phyloP scores from a whole-genome alignment of 2,888 invertebrate species.

The Apamea epomidion region DNA sequence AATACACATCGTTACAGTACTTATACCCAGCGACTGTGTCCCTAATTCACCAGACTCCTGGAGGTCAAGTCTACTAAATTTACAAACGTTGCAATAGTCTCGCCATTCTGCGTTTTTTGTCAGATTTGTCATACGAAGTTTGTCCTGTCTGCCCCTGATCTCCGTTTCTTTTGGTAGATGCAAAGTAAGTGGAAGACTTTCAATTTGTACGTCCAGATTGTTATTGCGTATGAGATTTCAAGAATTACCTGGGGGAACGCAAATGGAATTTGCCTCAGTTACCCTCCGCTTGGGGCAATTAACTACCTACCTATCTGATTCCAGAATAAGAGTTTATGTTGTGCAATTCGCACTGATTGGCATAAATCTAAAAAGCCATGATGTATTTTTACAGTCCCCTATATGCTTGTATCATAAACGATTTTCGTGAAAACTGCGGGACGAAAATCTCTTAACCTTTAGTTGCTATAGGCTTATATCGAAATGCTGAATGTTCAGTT shows the following conservation, averaged over 20 bases:
- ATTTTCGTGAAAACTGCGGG: not conserved
- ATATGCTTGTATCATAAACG: not conserved
- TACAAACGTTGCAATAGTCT: not conserved
- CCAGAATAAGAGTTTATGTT: not conserved
- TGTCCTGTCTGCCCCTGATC: not conserved
- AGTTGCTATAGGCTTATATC: not conserved
- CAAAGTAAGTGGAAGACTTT: not conserved
- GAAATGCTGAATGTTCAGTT: not conserved
- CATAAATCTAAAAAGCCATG: not conserved
- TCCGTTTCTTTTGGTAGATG: not conserved
- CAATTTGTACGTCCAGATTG: not conserved
- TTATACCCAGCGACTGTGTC: not conserved
- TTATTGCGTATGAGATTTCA: not conserved
- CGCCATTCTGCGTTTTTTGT: not conserved
- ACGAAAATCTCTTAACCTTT: not conserved
- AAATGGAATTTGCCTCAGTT: not conserved
- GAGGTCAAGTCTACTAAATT: not conserved
- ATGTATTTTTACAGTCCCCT: not conserved
- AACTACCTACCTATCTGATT: not conserved
- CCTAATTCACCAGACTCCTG: not conserved
- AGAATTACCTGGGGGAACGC: not conserved
- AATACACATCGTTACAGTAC: not conserved
- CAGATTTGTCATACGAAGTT: not conserved
- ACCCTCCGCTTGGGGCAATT: not conserved
- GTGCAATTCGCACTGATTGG: not conserved